These are phyloP conservation scores for Chondrilla cf. caribensis DNA, from an alignment of 37 sponge, comb jelly and placozoan species.

Conservation along the genomic window DNA sequence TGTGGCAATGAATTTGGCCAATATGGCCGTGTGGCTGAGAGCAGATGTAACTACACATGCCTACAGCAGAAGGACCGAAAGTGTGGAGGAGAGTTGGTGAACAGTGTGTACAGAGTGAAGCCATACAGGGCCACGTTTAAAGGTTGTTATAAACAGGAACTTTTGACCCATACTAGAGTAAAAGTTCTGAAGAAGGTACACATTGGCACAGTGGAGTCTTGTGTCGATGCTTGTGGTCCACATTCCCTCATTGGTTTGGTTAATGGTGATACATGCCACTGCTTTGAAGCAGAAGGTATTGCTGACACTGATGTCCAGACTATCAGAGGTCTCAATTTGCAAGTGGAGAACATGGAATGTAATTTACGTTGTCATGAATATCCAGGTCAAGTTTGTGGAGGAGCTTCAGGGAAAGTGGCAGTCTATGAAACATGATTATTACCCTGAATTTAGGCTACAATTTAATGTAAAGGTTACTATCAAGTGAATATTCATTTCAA, in stretches of 20 bases:
- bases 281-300: too few relatives aligned
- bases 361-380: conserved; percentile 4
- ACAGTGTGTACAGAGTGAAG: conserved; percentile 31
- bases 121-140: conserved; percentile 2
- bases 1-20: conserved; percentile 38
- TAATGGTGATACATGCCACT: background rate
- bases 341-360: background rate
- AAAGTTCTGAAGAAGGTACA: too few relatives aligned
- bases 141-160: background rate
- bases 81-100: conserved; percentile 28
- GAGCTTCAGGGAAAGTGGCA: background rate
- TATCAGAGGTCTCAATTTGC: too few relatives aligned
- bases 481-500: too few relatives aligned
- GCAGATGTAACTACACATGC: conserved; percentile 20
- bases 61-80: background rate
- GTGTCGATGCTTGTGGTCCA: background rate
- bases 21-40: conserved; percentile 18
- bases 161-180: too few relatives aligned
- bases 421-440: conserved; percentile 1
- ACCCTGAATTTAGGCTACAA: too few relatives aligned
- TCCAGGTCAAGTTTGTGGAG: background rate
- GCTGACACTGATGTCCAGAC: background rate
- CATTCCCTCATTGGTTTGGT: background rate
- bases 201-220: background rate
- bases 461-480: too few relatives aligned